A percentile compares a stretch with the other conserved stretches of the same genome.
Evolutionary conservation across 2,797 vertebrate genomes (phyloP).

Genomic region (Anisognathus igniventris): DNA sequence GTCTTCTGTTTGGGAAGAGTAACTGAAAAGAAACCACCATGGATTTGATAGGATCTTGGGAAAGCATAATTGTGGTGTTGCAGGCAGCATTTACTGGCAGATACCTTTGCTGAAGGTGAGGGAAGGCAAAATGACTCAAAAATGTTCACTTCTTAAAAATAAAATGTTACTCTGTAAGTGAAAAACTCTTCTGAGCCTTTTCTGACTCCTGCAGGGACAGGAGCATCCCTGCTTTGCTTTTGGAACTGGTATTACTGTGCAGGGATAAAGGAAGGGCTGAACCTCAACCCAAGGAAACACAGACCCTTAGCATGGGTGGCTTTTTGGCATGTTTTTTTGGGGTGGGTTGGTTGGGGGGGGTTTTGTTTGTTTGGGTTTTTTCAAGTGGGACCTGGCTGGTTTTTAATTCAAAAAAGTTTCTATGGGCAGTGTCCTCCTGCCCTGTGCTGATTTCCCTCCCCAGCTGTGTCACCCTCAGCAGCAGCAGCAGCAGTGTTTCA

Average conservation of each 20-base stretch:
- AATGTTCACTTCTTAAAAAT: not conserved
- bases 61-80: not conserved
- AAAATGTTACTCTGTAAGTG: not conserved
- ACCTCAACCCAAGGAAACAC: not conserved
- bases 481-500: not conserved
- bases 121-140: not conserved
- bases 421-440: not conserved
- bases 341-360: not conserved
- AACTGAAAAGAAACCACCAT: not conserved
- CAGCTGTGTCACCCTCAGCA: not conserved
- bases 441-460: not conserved
- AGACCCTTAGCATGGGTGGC: not conserved
- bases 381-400: not conserved
- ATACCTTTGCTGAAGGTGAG: not conserved
- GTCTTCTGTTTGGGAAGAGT: not conserved
- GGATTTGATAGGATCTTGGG: not conserved
- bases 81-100: not conserved
- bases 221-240: not conserved
- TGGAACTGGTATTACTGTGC: not conserved
- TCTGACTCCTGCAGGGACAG: not conserved
- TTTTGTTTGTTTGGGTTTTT: not conserved
- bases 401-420: not conserved
- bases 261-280: not conserved
- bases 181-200: not conserved
- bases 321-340: not conserved